These are phyloP conservation scores for Rhinogobio ventralis DNA, from an alignment of 2,797 vertebrate species.

Conservation along the genomic window DNA sequence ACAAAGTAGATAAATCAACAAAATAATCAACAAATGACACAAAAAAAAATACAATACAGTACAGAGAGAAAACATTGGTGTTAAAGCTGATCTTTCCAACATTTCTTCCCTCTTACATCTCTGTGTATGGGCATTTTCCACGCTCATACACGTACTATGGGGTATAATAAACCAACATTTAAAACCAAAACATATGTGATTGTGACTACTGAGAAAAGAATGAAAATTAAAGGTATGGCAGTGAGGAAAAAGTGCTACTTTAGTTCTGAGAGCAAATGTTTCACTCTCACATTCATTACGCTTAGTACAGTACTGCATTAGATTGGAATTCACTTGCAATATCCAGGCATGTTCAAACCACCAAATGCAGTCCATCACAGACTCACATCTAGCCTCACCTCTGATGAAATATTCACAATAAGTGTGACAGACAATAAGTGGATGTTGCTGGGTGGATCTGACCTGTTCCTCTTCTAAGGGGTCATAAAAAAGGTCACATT, in stretches of 20 bases:
- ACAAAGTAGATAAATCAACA: slow-evolving; percentile 56
- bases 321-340: slow-evolving; percentile 45
- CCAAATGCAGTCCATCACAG: slow-evolving; percentile 33
- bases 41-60: slow-evolving; percentile 57
- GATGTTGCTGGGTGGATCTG: slow-evolving; percentile 37
- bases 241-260: slow-evolving; percentile 72
- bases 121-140: slow-evolving; percentile 37
- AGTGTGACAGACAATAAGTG: slow-evolving; percentile 43
- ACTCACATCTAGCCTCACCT: slow-evolving; percentile 36
- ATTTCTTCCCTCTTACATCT: slow-evolving; percentile 22
- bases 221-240: slow-evolving; percentile 66
- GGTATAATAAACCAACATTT: slow-evolving; percentile 4
- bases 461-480: slow-evolving; percentile 45
- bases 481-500: slow-evolving; percentile 36
- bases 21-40: slow-evolving; percentile 55
- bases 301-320: slow-evolving; percentile 63
- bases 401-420: slow-evolving; percentile 23
- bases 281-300: slow-evolving; percentile 64
- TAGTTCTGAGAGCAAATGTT: slow-evolving; percentile 49
- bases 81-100: slow-evolving; percentile 56
- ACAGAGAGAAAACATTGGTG: slow-evolving; percentile 48
- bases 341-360: slow-evolving; percentile 44
- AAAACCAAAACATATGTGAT: background rate
- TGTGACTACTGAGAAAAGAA: slow-evolving; percentile 39
- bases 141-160: slow-evolving; percentile 33